Conservation (phyloP, 2,888 invertebrate genomes). For the Torymus texanus region DNA sequence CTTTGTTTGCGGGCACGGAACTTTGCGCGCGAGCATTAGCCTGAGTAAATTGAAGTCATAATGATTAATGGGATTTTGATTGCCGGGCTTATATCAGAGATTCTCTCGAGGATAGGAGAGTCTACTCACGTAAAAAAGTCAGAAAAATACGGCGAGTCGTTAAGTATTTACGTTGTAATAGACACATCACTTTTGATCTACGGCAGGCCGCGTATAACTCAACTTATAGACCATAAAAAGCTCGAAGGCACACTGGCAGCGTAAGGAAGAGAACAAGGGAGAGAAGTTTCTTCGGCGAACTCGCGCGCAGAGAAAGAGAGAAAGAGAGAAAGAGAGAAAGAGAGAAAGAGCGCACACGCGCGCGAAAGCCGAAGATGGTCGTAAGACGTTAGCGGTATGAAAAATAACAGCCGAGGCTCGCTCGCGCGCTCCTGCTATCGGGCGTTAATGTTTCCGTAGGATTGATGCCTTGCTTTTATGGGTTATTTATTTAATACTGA, state of each 20-base stretch:
- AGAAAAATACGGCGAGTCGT: constrained; percentile 61
- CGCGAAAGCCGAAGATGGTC: constrained; percentile 59
- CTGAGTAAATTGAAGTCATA: constrained; percentile 52
- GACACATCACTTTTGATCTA: constrained; percentile 74
- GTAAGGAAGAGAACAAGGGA: constrained; percentile 58
- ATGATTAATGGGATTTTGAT: constrained; percentile 58
- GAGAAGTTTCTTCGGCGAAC: constrained; percentile 59
- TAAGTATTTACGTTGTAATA: constrained; percentile 72
- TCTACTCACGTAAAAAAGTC: constrained; percentile 47
- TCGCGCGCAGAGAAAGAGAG: constrained; percentile 16
- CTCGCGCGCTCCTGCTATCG: constrained; percentile 65
- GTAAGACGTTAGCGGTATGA: constrained; percentile 71
- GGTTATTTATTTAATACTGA: constrained; percentile 75
- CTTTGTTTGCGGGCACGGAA: constrained; percentile 41
- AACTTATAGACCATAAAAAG: constrained; percentile 72
- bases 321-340: constrained; percentile 33
- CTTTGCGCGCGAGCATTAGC: constrained; percentile 25
- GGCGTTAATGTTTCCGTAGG: constrained; percentile 73
- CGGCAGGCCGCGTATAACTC: constrained; percentile 68
- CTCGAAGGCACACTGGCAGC: constrained; percentile 64
- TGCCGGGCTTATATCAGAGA: constrained; percentile 49
- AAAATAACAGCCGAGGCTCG: constrained; percentile 71
- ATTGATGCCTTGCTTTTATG: constrained; percentile 74
- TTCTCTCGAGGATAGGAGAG: constrained; percentile 24
- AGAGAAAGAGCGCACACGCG: constrained; percentile 46